Conservation (phyloP, 2,888 invertebrate genomes). For the Apotomis turbidana region DNA sequence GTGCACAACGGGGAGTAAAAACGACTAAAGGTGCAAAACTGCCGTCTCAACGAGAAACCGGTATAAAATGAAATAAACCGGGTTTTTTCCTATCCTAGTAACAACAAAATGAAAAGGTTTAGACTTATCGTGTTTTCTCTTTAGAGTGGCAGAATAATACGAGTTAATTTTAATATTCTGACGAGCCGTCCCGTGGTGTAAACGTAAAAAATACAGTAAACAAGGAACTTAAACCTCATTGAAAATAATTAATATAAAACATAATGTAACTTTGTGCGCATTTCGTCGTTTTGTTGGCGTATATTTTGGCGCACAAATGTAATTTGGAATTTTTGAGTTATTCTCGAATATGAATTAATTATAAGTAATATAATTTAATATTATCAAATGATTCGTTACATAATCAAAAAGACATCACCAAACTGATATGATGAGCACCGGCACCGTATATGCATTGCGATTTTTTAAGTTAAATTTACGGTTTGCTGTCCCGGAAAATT, state of each 20-base stretch:
- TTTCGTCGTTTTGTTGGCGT: constrained; percentile 40
- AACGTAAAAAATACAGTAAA: constrained; percentile 9
- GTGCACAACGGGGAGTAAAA: constrained; percentile 44
- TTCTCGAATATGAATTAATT: constrained; percentile 50
- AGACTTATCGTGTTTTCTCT: neutral
- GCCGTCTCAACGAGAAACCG: neutral
- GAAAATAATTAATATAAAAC: neutral
- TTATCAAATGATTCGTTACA: constrained; percentile 42
- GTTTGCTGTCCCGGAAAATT: too few relatives aligned
- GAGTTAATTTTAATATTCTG: neutral
- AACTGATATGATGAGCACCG: constrained; percentile 15
- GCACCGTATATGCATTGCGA: constrained; percentile 19
- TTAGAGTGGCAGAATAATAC: neutral
- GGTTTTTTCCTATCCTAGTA: too few relatives aligned
- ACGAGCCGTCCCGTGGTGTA: constrained; percentile 14
- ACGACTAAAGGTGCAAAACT: neutral
- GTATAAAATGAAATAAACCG: neutral
- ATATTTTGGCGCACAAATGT: constrained; percentile 62
- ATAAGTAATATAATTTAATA: constrained; percentile 44
- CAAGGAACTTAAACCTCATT: neutral
- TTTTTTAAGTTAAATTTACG: constrained; percentile 1
- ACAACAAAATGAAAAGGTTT: too few relatives aligned
- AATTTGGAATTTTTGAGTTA: constrained; percentile 61
- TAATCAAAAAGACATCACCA: constrained; percentile 34
- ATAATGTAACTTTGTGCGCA: constrained; percentile 31